phyloP scores from a whole-genome alignment of 2,888 invertebrate genomes.

The Busseola fusca region DNA sequence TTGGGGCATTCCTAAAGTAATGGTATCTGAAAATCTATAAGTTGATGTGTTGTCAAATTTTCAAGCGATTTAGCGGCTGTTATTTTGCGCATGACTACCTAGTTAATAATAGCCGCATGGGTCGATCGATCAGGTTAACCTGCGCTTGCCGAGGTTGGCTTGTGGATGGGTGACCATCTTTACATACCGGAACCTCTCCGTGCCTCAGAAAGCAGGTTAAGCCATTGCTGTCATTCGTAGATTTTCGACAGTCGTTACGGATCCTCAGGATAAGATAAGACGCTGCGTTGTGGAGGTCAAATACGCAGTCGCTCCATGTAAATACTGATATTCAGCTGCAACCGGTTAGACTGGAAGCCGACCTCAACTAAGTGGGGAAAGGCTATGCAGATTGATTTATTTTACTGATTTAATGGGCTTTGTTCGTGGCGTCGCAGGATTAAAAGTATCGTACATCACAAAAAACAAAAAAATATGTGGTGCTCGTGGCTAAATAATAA shows the following conservation, averaged over 20 bases:
- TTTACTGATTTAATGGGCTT: background rate
- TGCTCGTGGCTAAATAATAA: background rate
- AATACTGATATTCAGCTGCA: background rate
- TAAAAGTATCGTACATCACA: background rate
- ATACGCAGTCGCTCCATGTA: background rate
- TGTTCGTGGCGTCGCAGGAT: background rate
- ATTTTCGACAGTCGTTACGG: background rate
- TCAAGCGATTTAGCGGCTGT: background rate
- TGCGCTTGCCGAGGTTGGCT: background rate
- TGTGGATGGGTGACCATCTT: background rate
- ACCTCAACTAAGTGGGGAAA: background rate
- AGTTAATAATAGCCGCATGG: background rate
- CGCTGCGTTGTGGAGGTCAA: background rate
- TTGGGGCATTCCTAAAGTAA: background rate
- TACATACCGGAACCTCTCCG: background rate
- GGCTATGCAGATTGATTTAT: background rate
- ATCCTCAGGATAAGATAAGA: background rate
- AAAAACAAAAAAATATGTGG: background rate
- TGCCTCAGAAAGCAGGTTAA: background rate
- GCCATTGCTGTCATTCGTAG: background rate
- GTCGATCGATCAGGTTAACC: background rate
- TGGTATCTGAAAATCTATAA: constrained; percentile 22
- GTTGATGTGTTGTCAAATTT: background rate
- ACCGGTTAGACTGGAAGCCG: background rate
- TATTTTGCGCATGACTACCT: background rate